Base-by-base conservation (phyloP, 2,797 vertebrate species). In the Chromobotia macracanthus region DNA sequence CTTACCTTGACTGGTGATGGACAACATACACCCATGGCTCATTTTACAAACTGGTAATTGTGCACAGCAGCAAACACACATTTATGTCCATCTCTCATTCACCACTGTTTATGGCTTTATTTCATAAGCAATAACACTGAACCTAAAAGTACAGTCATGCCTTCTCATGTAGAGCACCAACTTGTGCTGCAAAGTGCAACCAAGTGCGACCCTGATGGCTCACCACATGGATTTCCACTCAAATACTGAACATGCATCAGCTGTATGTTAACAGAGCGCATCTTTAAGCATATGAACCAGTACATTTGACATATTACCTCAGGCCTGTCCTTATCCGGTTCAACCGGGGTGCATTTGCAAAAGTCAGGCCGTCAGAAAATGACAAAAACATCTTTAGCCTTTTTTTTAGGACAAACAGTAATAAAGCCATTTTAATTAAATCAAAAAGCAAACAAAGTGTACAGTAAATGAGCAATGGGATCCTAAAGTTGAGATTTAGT, bases 281-380 rank as follows among this genome's bases (percentile, higher is more conserved):
- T 58, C 50, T 84, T 70, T 69, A 55, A 80, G 51, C 60, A 79
- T 31, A 41, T 67, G 65, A 61, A 77, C 66, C 73, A 77, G 65
- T 84, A 66, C 19, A 23, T 3, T 5, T 61, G 15, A 51, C 61
- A 77, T 51, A 66, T 23, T 12, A 16, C n/a, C 3, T 12, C 69
- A 74, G 0, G n/a, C 76, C 70, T 77, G 12, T 23, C 31, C 51
- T 61, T 21, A 15, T 8, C 4, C 69, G 10, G 55, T 16, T 51
- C 38, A 25, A 21, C 13, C 72, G 67, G 66, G 28, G 19, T 25
- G 63, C 58, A 58, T 79, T 55, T 67, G 55, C 35, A 53, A 56
- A 25, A 75, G 72, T 48, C 67, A 46, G 21, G 28, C 64, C 44
- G 44, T 56, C 21, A 38, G 46, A 10, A 70, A 69, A 21, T 60